A percentile compares a stretch with the other conserved stretches of the same genome.
These are phyloP conservation scores for Drosophila tanythrix DNA, from an alignment of 2,888 invertebrate species.

Conservation along the genomic window DNA sequence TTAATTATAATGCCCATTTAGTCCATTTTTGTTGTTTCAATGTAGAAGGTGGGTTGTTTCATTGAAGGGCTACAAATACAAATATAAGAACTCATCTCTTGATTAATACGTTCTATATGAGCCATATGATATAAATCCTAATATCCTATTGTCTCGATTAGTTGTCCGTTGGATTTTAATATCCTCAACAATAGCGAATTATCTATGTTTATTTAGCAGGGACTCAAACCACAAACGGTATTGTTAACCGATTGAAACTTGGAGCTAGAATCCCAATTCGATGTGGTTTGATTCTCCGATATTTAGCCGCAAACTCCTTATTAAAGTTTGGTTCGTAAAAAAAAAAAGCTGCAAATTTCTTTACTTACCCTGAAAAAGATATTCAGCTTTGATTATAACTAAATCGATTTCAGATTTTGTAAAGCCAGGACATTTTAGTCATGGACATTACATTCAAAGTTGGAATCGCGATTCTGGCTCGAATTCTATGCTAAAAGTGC, in stretches of 20 bases:
- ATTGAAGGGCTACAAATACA: not conserved
- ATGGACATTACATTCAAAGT: not conserved
- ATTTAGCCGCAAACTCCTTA: not conserved
- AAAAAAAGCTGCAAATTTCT: not conserved
- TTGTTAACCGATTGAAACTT: not conserved
- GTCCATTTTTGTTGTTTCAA: not conserved
- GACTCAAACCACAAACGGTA: not conserved
- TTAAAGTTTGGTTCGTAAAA: not conserved
- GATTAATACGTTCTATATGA: not conserved
- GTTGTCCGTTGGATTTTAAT: not conserved
- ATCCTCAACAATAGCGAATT: not conserved
- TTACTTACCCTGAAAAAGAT: not conserved
- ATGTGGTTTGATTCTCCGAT: not conserved
- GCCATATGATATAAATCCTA: not conserved
- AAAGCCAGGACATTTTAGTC: not conserved
- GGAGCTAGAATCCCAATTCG: not conserved
- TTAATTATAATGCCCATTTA: not conserved
- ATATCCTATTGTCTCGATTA: not conserved
- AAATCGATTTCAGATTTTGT: not conserved
- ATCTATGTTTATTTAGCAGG: not conserved
- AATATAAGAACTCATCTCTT: not conserved
- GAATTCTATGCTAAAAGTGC: not conserved
- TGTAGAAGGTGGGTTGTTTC: not conserved
- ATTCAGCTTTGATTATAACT: not conserved
- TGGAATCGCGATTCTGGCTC: not conserved